Evolutionary conservation across 2,888 invertebrate genomes (phyloP).

Genomic region (Scaeva pyrastri): DNA sequence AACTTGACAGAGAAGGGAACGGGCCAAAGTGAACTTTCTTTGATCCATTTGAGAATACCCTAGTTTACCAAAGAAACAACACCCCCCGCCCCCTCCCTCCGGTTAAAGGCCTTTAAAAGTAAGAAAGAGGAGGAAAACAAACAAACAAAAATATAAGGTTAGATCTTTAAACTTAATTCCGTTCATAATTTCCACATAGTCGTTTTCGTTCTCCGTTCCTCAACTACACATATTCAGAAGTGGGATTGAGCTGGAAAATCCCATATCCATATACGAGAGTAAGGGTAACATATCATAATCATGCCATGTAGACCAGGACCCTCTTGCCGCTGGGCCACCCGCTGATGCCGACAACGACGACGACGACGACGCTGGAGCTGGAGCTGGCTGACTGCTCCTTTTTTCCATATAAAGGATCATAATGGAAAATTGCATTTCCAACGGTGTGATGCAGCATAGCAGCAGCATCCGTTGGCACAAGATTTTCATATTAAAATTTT

Average conservation of each 20-base stretch:
- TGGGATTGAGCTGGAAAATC: background rate
- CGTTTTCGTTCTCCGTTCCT: too few species aligned
- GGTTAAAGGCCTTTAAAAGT: background rate
- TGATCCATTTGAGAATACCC: slow-evolving; percentile 34
- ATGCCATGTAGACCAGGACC: slow-evolving; percentile 37
- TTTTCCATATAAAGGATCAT: slow-evolving; percentile 25
- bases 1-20: slow-evolving; percentile 57
- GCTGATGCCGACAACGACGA: background rate
- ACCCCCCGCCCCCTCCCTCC: background rate
- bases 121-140: background rate
- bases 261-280: too few species aligned
- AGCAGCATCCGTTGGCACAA: slow-evolving; percentile 47
- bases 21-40: slow-evolving; percentile 36
- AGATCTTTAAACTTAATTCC: slow-evolving; percentile 62
- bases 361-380: too few species aligned
- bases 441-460: slow-evolving; percentile 53
- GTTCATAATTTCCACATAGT: slow-evolving; percentile 27
- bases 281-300: slow-evolving; percentile 48
- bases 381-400: slow-evolving; percentile 12
- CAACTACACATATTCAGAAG: background rate
- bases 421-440: slow-evolving; percentile 72
- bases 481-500: slow-evolving; percentile 73
- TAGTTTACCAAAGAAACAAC: background rate
- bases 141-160: slow-evolving; percentile 16
- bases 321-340: background rate